Evolutionary conservation across 2,113 vertebrate genomes (phyloP).

Genomic region (Melanostigma gelatinosum): DNA sequence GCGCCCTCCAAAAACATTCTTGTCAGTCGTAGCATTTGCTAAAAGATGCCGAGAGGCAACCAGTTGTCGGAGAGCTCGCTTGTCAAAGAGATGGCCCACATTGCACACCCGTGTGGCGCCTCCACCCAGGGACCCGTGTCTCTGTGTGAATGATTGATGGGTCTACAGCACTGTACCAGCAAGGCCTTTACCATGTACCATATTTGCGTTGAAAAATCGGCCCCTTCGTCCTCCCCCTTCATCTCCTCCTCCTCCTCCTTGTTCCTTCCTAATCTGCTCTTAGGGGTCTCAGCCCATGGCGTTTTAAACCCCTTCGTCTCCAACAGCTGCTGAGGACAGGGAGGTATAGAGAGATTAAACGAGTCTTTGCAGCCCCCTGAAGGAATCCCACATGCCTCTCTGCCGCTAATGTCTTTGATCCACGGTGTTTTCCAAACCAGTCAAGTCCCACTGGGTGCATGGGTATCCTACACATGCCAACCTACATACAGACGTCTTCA

Average conservation of each 20-base stretch:
- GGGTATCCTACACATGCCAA: slow-evolving; percentile 60
- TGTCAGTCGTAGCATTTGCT: slow-evolving; percentile 43
- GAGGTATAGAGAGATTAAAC: slow-evolving; percentile 77
- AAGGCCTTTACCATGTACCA: slow-evolving; percentile 42
- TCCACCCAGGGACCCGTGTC: slow-evolving; percentile 12
- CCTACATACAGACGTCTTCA: slow-evolving; percentile 46
- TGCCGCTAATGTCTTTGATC: slow-evolving; percentile 72
- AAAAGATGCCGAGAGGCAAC: slow-evolving; percentile 29
- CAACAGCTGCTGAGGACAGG: slow-evolving; percentile 78
- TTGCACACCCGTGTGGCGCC: not conserved
- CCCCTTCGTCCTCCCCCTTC: slow-evolving; percentile 12
- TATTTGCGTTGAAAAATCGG: slow-evolving; percentile 54
- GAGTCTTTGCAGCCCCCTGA: slow-evolving; percentile 65
- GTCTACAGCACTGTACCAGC: slow-evolving; percentile 19
- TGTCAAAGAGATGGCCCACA: slow-evolving; percentile 18
- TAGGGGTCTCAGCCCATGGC: slow-evolving; percentile 70
- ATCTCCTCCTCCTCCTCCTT: slow-evolving; percentile 51
- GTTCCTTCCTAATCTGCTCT: slow-evolving; percentile 75
- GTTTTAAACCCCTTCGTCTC: slow-evolving; percentile 72
- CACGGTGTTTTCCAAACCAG: slow-evolving; percentile 51
- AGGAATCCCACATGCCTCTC: slow-evolving; percentile 67
- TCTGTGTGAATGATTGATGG: slow-evolving; percentile 53
- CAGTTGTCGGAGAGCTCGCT: slow-evolving; percentile 25
- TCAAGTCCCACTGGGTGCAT: slow-evolving; percentile 26
- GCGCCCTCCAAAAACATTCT: slow-evolving; percentile 1